These are phyloP conservation scores for Acrocephalus kingi DNA, from an alignment of 2,113 vertebrate genomes.

Conservation along the genomic window DNA sequence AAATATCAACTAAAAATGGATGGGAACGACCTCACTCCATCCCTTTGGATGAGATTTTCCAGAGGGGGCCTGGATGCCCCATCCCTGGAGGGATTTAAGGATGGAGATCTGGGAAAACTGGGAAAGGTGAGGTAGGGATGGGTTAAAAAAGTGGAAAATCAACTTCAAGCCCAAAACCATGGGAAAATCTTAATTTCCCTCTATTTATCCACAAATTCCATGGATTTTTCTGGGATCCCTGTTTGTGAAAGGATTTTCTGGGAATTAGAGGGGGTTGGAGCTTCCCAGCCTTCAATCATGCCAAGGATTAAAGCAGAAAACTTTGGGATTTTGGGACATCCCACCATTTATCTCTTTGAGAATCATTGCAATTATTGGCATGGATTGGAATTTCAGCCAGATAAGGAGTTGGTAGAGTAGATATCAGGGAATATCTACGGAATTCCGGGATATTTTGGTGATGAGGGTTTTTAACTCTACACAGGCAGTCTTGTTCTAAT, in stretches of 20 bases:
- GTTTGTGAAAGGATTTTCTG: background rate
- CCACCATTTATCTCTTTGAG: background rate
- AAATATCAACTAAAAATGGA: background rate
- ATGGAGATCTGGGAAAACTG: background rate
- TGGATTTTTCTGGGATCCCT: background rate
- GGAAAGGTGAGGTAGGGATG: background rate
- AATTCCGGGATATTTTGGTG: background rate
- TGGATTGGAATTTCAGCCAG: background rate
- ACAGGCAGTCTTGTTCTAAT: background rate
- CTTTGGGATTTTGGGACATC: background rate
- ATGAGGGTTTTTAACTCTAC: background rate
- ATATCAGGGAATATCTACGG: background rate
- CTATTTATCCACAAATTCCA: too few species aligned
- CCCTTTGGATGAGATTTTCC: background rate
- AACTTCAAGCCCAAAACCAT: background rate
- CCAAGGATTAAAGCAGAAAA: background rate
- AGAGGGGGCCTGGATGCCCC: background rate
- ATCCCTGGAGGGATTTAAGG: background rate
- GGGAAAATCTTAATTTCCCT: background rate
- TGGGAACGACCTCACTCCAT: rapidly evolving
- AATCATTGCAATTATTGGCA: background rate
- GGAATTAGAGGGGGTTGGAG: background rate
- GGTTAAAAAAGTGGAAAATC: background rate
- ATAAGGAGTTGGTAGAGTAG: background rate
- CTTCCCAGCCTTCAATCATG: background rate